phyloP scores from a whole-genome alignment of 2,888 invertebrate genomes.

The Drosophila barbarae region DNA sequence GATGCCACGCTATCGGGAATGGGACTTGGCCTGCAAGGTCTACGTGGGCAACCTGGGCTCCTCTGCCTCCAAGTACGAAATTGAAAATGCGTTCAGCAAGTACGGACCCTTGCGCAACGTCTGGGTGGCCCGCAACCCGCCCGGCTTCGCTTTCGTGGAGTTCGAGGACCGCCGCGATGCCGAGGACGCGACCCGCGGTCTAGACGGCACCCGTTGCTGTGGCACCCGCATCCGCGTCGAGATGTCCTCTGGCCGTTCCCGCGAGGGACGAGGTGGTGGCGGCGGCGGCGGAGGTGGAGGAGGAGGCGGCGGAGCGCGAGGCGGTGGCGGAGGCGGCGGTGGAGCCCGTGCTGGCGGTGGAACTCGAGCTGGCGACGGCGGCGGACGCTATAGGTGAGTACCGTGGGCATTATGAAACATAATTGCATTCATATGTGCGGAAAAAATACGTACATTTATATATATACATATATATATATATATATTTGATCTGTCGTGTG shows the following conservation, averaged over 20 bases:
- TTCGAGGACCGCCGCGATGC: conserved; percentile 92
- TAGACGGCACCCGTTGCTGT: conserved; percentile 91
- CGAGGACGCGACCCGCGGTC: conserved; percentile 89
- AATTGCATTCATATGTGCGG: conserved; percentile 26
- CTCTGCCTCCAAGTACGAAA: conserved; percentile 91
- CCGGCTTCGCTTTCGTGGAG: conserved; percentile 93
- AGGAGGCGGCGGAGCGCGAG: conserved; percentile 56
- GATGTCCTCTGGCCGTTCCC: conserved; percentile 93
- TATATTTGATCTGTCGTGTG: conserved; percentile 23
- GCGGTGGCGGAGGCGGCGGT: conserved; percentile 43
- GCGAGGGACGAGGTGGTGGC: conserved; percentile 84
- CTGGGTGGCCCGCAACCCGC: conserved; percentile 95
- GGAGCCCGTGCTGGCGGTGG: conserved; percentile 72
- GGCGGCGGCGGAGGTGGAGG: conserved; percentile 60
- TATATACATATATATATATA: conserved; percentile 15
- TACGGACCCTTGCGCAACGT: conserved; percentile 92
- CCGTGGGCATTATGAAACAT: conserved; percentile 33
- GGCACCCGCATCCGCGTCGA: conserved; percentile 94
- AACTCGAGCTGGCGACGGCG: conserved; percentile 71
- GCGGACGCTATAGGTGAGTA: conserved; percentile 77
- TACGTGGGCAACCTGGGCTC: conserved; percentile 94
- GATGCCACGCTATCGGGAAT: conserved; percentile 83
- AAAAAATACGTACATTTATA: conserved; percentile 16
- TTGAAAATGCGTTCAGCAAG: conserved; percentile 90
- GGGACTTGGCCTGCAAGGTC: conserved; percentile 92